Evolutionary conservation across 1,140 invertebrate genomes (phyloP).

Genomic region (Kradibia gibbosae): DNA sequence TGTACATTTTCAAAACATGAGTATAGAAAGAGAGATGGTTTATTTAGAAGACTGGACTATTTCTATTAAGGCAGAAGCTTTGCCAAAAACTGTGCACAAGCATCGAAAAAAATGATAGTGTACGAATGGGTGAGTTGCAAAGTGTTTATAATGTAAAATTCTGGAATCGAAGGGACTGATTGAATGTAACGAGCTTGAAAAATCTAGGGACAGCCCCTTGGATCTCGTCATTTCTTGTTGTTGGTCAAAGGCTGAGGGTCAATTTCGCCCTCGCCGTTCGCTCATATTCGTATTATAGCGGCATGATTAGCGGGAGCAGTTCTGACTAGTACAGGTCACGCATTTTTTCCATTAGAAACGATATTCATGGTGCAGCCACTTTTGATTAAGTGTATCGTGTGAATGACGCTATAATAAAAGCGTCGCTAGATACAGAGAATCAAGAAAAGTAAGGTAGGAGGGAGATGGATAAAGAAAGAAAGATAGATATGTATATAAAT

Average conservation of each 20-base stretch:
- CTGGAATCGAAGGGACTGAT: neutral
- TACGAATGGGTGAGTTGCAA: too few relatives aligned
- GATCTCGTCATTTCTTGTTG: neutral
- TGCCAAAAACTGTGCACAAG: too few relatives aligned
- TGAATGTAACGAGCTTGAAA: neutral
- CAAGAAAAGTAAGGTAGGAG: too few relatives aligned
- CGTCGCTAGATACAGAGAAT: neutral
- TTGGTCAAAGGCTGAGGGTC: neutral
- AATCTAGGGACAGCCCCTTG: neutral
- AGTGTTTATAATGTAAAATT: too few relatives aligned
- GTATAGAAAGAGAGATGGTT: too few relatives aligned
- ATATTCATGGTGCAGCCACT: conserved; percentile 45
- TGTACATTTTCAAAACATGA: too few relatives aligned
- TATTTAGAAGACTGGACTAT: too few relatives aligned
- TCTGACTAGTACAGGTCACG: conserved; percentile 1
- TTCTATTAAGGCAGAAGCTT: too few relatives aligned
- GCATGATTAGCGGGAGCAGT: conserved; percentile 46
- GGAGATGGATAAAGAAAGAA: neutral
- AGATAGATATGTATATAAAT: neutral
- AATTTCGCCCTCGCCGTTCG: neutral
- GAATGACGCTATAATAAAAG: conserved; percentile 33
- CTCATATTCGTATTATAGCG: conserved; percentile 18
- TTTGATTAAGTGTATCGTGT: conserved; percentile 38
- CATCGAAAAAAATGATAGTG: too few relatives aligned
- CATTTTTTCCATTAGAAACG: conserved; percentile 37